Conservation (phyloP, 35 echinoderm and acorn worm species). For the Lytechinus variegatus region DNA sequence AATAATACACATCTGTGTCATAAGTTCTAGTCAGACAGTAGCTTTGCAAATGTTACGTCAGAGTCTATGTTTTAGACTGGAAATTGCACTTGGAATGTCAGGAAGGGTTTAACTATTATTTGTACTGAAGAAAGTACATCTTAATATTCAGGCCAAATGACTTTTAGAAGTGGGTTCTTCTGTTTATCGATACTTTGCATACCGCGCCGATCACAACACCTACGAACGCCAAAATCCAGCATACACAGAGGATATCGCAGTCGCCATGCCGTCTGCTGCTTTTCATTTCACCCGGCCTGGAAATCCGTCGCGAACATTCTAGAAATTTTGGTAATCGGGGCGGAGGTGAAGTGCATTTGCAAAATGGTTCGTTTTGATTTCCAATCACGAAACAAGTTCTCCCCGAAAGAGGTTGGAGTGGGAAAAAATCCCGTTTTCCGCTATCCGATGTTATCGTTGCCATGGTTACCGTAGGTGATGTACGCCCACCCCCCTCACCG, state of each 20-base stretch:
- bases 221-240: constrained; percentile 20
- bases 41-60: no score
- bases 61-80: no score
- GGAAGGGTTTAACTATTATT: background rate
- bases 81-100: background rate
- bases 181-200: background rate
- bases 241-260: background rate
- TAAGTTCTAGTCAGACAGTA: no score
- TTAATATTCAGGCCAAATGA: background rate
- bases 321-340: background rate
- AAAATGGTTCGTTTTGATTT: background rate
- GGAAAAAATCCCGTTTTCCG: background rate
- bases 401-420: background rate
- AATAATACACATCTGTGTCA: no score
- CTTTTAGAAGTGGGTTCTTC: background rate
- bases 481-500: background rate
- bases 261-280: background rate
- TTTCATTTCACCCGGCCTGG: background rate
- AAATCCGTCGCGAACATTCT: background rate
- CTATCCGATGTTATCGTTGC: background rate
- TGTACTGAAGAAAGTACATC: background rate
- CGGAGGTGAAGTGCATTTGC: background rate
- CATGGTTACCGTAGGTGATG: background rate
- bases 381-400: background rate
- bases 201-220: background rate